Evolutionary conservation across 2,113 vertebrate genomes (phyloP), one percentile per base, ranked within the genome.

Genomic region (Chloroceryle aenea): DNA sequence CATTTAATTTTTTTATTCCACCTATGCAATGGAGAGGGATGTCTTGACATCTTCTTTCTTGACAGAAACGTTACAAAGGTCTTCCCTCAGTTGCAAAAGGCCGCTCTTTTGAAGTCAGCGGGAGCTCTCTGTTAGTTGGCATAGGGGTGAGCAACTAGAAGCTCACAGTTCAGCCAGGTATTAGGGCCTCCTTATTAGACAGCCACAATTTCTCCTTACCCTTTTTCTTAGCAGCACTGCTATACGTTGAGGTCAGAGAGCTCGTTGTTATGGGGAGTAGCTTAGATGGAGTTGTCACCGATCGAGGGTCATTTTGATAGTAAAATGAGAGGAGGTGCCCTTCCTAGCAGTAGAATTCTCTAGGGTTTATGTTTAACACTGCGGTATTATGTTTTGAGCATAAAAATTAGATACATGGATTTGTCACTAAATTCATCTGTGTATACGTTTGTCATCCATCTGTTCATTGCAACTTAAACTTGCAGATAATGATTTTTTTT

Each of bases 381-480:
- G 87, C 87, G 89, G 80, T 97, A 93, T 96, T 97, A 96, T 95
- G 95, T 94, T 94, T 94, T 91, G 87, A 95, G 91, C 95, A 96
- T 96, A 95, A 96, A 97, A 97, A 97, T 95, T 90, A 95, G 92
- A 91, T 95, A 93, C 96, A 96, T 64, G 87, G 93, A 95, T 97
- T 96, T 96, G 91, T 96, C 88, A 96, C 92, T 94, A 95, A 97
- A 97, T 94, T 97, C 92, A 95, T 97, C 97, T 96, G 91, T 80
- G 94, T 94, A 95, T 94, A 96, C 83, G 82, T 95, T 96, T 97
- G 95, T 90, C 95, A 95, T 89, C 95, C 97, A 97, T 97, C 97
- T 97, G 95, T 97, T 97, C 97, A 36, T 59, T 95, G 92, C 96
- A 94, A 90, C 63, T 87, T 95, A 96, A 97, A 97, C 58, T 89